Evolutionary conservation across 1,140 invertebrate species (phyloP).

Genomic region (Pogonomyrmex californicus): DNA sequence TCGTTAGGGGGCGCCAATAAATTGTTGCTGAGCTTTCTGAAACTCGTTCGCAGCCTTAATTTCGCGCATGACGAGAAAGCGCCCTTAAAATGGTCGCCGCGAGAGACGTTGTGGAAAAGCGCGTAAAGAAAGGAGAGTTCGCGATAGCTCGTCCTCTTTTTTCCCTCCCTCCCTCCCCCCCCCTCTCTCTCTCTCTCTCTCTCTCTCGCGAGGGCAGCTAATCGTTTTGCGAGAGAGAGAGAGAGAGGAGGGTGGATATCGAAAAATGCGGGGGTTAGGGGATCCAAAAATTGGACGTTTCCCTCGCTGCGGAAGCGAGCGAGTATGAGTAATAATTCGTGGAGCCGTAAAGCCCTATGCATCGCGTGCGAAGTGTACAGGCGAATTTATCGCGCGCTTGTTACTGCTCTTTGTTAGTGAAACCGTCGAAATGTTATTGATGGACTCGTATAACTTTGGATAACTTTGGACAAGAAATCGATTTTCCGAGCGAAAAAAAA

Average conservation of each 20-base stretch:
- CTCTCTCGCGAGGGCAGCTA: background rate
- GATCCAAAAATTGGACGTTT: constrained; percentile 50
- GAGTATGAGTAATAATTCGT: constrained; percentile 59
- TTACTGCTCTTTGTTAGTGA: constrained; percentile 62
- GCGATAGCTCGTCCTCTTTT: background rate
- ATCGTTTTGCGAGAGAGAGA: background rate
- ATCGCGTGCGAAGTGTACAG: constrained; percentile 45
- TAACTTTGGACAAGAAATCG: constrained; percentile 46
- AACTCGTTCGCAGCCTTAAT: constrained; percentile 54
- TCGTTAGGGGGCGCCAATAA: constrained; percentile 67
- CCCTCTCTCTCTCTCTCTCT: background rate
- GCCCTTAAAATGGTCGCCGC: constrained; percentile 45
- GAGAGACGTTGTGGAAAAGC: constrained; percentile 11
- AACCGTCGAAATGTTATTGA: constrained; percentile 59
- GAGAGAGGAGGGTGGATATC: constrained; percentile 8
- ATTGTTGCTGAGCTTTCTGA: constrained; percentile 60
- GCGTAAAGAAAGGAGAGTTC: background rate
- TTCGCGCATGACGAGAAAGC: constrained; percentile 32
- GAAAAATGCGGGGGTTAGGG: constrained; percentile 18
- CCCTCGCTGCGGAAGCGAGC: constrained; percentile 27
- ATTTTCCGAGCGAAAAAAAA: constrained; percentile 11
- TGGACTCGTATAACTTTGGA: constrained; percentile 45
- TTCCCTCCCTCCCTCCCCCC: background rate
- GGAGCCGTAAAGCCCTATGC: constrained; percentile 43
- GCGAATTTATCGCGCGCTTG: constrained; percentile 59